Base-by-base conservation (phyloP, 2,797 vertebrate species). In the Coilia nasus region DNA sequence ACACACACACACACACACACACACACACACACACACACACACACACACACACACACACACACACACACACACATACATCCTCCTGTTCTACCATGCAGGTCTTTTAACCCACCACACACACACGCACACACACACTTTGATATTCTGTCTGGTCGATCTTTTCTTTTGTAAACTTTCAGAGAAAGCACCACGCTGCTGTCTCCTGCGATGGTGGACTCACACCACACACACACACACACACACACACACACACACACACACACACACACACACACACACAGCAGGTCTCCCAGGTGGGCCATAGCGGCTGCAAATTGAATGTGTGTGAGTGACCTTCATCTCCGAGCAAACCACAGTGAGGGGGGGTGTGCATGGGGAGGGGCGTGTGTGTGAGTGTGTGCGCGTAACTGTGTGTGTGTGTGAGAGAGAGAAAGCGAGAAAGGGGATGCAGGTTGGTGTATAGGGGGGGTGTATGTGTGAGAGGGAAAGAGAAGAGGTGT, bases 241-340 rank as follows among this genome's bases (percentile, higher is more conserved):
- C 25, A 67, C 62, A 31, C 62, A 67, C 62, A 67, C 62, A 67
- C 62, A 67, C 64, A 67, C 64, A 64, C 60, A 64, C 60, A 67
- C 62, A 67, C 25, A 71, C 64, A 71, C 64, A 71, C 11, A 71
- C 25, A 71, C 64, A 71, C 64, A 31, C 64, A 71, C 28, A 12
- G 64, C 64, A 28, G 64, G 64, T 71, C 64, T 71, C 64, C 64
- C 64, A 71, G 25, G 64, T 28, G 64, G 64, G 25, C 25, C 3
- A 11, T 5, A 35, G 23, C 28, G 64, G 28, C 64, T 71, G 64
- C 12, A 71, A 71, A 71, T 71, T 71, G 64, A 71, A 35, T 71
- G 10, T 71, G 23, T 71, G 23, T 71, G 64, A 14, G 64, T 71
- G 64, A 71, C 64, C 64, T 71, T 71, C 25, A 71, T 71, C 11